Percentiles rank a stretch among this genome's conserved stretches.
Evolutionary conservation across 2,113 vertebrate species (phyloP).

Genomic region (Poeciliopsis occidentalis): DNA sequence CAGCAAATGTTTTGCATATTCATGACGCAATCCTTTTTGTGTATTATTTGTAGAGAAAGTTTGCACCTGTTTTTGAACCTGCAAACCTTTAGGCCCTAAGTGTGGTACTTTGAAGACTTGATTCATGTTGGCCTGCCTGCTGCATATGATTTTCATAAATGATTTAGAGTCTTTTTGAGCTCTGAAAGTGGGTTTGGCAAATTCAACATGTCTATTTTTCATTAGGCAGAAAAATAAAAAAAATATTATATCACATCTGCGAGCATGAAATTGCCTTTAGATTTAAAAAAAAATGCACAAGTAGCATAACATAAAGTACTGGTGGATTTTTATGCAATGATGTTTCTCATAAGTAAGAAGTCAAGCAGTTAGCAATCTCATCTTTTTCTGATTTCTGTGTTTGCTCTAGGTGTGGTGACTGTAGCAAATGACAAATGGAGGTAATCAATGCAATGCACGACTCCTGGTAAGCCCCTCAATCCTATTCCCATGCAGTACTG

Average conservation of each 20-base stretch:
- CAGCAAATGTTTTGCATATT: too few species aligned
- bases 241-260: conserved; percentile 58
- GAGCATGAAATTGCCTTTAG: conserved; percentile 47
- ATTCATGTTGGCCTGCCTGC: not conserved
- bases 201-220: conserved; percentile 57
- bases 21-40: too few species aligned
- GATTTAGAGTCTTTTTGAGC: conserved; percentile 52
- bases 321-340: not conserved
- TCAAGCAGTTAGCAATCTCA: conserved; percentile 4
- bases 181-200: conserved; percentile 54
- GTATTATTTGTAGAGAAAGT: too few species aligned
- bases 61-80: not conserved
- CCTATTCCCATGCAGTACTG: conserved; percentile 75
- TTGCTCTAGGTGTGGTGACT: conserved; percentile 53
- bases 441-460: conserved; percentile 75
- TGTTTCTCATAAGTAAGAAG: not conserved
- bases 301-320: not conserved
- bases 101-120: conserved; percentile 2
- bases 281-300: conserved; percentile 4
- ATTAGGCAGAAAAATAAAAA: not conserved
- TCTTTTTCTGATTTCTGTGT: not conserved
- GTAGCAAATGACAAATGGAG: conserved; percentile 69
- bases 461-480: conserved; percentile 67
- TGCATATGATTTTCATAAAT: not conserved
- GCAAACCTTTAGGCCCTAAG: not conserved